Evolutionary conservation across 2,113 vertebrate genomes (phyloP), one percentile per base, ranked within the genome.

Genomic region (Micromys minutus): DNA sequence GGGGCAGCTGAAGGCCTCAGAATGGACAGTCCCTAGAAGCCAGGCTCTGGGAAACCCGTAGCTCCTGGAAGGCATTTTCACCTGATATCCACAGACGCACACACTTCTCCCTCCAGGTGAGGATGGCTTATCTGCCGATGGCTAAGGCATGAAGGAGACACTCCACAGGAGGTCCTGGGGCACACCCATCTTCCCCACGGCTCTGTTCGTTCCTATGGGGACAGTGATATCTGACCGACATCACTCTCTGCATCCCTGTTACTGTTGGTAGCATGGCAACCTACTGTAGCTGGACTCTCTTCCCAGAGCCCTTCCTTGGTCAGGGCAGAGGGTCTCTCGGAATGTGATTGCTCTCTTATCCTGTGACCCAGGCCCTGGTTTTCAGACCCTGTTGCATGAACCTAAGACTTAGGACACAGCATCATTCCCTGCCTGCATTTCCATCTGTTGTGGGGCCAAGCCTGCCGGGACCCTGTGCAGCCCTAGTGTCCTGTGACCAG

Each of bases 61-160:
- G 34, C 61, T 90, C 67, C 92, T 65, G 77, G 63, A 74, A 88
- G 63, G 31, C 39, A 45, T 45, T 19, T 17, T 16, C 5, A 5
- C 17, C 39, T 31, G 39, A 63, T 16, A 19, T 6, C 39, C 15
- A 63, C 16, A 39, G 79, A 39, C 13, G 34, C 4, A 3, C 71
- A 71, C 16, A 19, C 42, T 52, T 29, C 19, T 81, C 22, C 10
- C 63, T 29, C 21, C 21, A n/a, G n/a, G 52, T 34, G 52, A 42
- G 7, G 69, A 3, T 31, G 36, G 16, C 16, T 42, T 89, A 3
- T 39, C 52, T 29, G 13, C 42, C 36, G 5, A 36, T 55, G 0
- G 0, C 4, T 50, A 45, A 50, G 67, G 0, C 0, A 0, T 57
- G 50, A 26, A 52, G 29, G 34, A 45, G 45, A 36, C 2, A 4